These are phyloP conservation scores for Ornithoptera priamus DNA, from an alignment of 2,888 invertebrate species.

Conservation along the genomic window DNA sequence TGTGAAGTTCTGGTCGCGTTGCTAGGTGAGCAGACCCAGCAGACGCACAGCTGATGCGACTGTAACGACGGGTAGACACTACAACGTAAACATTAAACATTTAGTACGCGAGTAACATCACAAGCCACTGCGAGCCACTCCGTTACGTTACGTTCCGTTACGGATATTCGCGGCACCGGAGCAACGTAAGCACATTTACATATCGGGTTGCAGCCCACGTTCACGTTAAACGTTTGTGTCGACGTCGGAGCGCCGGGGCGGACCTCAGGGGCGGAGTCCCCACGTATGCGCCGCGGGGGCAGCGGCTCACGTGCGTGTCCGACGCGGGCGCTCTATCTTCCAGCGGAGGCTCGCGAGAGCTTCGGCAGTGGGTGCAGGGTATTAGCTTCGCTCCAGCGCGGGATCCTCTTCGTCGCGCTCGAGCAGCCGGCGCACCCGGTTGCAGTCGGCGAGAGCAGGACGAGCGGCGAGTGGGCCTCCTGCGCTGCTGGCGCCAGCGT, in stretches of 20 bases:
- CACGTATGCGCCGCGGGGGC: not conserved
- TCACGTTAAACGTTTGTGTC: not conserved
- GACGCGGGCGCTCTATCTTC: conserved; percentile 6
- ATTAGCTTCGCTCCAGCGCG: conserved; percentile 30
- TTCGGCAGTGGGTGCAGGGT: conserved; percentile 25
- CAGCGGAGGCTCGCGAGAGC: conserved; percentile 19
- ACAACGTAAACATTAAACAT: conserved; percentile 26
- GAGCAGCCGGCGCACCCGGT: conserved; percentile 39
- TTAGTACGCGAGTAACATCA: conserved; percentile 27
- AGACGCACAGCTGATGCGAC: not conserved
- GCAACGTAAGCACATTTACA: conserved; percentile 26
- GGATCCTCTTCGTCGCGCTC: conserved; percentile 35
- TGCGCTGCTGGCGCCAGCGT: conserved; percentile 70
- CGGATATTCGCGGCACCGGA: conserved; percentile 22
- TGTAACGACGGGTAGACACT: conserved; percentile 4
- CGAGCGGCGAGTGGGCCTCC: conserved; percentile 30
- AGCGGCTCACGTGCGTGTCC: not conserved
- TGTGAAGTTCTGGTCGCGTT: conserved; percentile 7
- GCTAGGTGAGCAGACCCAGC: not conserved
- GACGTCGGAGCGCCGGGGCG: not conserved
- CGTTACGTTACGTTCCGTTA: conserved; percentile 3
- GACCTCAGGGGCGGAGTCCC: no score
- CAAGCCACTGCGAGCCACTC: conserved; percentile 20
- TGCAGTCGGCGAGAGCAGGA: conserved; percentile 39
- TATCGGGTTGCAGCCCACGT: not conserved